Conservation (phyloP, 2,888 invertebrate genomes). For the Alentia gelatinosa region DNA sequence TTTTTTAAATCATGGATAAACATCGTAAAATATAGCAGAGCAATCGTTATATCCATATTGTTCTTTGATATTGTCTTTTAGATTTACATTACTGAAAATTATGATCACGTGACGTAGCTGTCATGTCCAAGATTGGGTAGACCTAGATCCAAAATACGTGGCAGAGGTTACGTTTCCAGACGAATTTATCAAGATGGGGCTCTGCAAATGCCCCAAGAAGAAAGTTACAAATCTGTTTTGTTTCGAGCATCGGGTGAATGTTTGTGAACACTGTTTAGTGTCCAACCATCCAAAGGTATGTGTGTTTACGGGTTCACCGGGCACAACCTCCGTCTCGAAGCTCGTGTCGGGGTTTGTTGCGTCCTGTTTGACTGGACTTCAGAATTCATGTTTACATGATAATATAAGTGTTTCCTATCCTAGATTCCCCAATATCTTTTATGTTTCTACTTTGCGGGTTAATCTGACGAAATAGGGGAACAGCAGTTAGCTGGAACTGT, state of each 20-base stretch:
- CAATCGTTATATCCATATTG: too few relatives aligned
- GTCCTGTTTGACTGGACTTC: too few relatives aligned
- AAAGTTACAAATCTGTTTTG: constrained; percentile 99
- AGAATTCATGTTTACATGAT: neutral
- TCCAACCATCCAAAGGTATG: constrained; percentile 95
- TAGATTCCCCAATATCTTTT: neutral
- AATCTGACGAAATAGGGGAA: too few relatives aligned
- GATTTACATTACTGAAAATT: too few relatives aligned
- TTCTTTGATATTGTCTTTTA: too few relatives aligned
- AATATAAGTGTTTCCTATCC: neutral
- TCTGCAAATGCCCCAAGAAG: constrained; percentile 98
- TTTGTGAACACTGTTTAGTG: constrained; percentile 99
- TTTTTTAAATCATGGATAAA: too few relatives aligned
- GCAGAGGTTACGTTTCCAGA: neutral
- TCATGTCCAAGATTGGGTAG: neutral
- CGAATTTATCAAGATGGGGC: constrained; percentile 87
- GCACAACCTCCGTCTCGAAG: too few relatives aligned
- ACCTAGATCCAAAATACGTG: constrained; percentile 22
- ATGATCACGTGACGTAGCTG: constrained; percentile 30
- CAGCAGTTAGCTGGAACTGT: too few relatives aligned
- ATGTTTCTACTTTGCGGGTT: too few relatives aligned
- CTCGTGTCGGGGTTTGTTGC: too few relatives aligned
- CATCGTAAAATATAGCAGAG: too few relatives aligned
- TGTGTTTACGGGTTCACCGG: constrained; percentile 49
- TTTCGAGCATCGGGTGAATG: constrained; percentile 99